Conservation (phyloP, 2,797 vertebrate genomes). For the Myotis vivesi region DNA sequence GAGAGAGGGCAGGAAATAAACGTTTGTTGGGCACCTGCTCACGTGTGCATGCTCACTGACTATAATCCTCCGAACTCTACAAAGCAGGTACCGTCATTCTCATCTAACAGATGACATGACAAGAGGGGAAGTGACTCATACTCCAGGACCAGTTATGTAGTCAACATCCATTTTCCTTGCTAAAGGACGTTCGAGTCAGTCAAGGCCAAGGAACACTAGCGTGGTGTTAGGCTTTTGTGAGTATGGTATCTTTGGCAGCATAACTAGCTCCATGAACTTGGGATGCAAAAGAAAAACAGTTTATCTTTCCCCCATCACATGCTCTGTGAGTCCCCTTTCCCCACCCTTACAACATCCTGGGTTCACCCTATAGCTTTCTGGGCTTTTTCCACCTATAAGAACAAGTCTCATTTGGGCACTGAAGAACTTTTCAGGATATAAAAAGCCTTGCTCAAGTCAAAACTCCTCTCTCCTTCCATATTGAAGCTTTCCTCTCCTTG, state of each 20-base stretch:
- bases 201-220: neutral
- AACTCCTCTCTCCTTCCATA: neutral
- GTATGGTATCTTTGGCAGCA: neutral
- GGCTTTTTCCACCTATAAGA: neutral
- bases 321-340: neutral
- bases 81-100: neutral
- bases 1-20: neutral
- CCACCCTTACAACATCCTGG: accelerated
- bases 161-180: neutral
- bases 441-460: neutral
- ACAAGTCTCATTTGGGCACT: neutral
- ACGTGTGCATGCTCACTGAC: accelerated
- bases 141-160: neutral
- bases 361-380: neutral
- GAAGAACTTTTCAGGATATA: neutral
- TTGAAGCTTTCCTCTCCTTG: neutral
- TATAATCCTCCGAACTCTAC: neutral
- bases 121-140: neutral
- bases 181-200: neutral
- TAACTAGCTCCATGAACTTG: neutral
- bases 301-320: neutral
- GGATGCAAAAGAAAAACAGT: neutral
- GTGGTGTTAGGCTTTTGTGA: neutral
- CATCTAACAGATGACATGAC: neutral
- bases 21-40: neutral